Percentiles rank a stretch among this genome's conserved stretches.
phyloP scores from a whole-genome alignment of 2,797 vertebrate species.

The Iguana delicatissima region DNA sequence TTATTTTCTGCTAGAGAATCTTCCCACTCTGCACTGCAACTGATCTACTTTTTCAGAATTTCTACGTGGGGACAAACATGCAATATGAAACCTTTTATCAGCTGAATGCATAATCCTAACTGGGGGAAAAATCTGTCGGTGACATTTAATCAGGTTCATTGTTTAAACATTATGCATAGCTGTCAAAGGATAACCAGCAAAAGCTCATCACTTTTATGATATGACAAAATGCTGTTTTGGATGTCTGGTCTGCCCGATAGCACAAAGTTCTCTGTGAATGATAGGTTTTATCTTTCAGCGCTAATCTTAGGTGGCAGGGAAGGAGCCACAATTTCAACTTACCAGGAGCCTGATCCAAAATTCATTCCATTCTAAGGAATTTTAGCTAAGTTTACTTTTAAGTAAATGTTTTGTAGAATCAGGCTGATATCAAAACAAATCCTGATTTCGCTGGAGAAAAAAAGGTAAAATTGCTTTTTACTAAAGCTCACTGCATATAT shows the following conservation, averaged over 20 bases:
- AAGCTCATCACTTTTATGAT: slow-evolving; percentile 35
- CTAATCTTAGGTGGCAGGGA: slow-evolving; percentile 11
- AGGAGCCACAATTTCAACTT: slow-evolving; percentile 9
- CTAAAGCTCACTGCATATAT: background rate
- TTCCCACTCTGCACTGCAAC: background rate
- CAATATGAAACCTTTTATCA: slow-evolving; percentile 28
- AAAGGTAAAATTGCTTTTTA: background rate
- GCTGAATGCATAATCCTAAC: slow-evolving; percentile 18
- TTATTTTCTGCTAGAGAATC: background rate
- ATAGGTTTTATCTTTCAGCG: background rate
- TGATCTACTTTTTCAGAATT: slow-evolving; percentile 13
- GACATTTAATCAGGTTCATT: slow-evolving; percentile 52
- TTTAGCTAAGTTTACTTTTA: background rate
- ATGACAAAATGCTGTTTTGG: slow-evolving; percentile 42
- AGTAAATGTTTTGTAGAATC: slow-evolving; percentile 21
- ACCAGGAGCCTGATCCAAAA: background rate
- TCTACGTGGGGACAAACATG: slow-evolving; percentile 11
- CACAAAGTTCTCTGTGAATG: slow-evolving; percentile 1
- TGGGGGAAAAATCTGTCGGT: background rate
- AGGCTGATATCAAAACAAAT: background rate
- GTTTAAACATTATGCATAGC: slow-evolving; percentile 52
- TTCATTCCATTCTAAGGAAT: slow-evolving; percentile 14
- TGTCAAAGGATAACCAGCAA: slow-evolving; percentile 48
- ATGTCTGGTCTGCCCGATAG: slow-evolving; percentile 30
- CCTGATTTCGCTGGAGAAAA: background rate